A percentile compares a stretch with the other conserved stretches of the same genome.
These are phyloP conservation scores for Kradibia gibbosae DNA, from an alignment of 1,140 invertebrate species.

Conservation along the genomic window DNA sequence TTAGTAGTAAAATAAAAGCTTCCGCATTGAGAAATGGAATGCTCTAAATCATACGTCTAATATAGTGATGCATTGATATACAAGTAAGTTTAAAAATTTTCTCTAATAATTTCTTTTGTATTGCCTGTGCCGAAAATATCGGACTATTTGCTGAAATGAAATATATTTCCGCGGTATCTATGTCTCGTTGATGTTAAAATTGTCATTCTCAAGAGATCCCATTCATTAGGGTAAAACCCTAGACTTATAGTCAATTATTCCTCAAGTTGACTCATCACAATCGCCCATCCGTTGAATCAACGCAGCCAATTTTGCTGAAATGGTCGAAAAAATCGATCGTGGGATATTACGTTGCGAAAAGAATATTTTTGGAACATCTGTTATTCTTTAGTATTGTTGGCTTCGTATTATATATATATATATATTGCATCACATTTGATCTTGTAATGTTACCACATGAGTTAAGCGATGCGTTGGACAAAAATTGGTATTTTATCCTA, in stretches of 20 bases:
- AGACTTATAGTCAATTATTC: conserved; percentile 36
- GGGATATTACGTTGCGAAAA: background rate
- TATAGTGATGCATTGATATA: no score
- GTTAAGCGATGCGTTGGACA: no score
- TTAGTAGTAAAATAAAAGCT: no score
- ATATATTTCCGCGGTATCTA: background rate
- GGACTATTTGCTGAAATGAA: no score
- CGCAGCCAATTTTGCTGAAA: background rate
- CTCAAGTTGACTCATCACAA: conserved; percentile 19
- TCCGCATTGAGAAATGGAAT: no score
- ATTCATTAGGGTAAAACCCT: conserved; percentile 34
- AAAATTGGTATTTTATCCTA: no score
- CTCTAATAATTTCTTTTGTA: no score
- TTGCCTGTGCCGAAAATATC: no score
- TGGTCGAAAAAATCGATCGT: background rate
- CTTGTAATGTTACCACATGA: no score
- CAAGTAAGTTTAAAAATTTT: no score
- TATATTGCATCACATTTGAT: no score
- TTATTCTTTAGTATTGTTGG: background rate
- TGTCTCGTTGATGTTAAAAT: background rate
- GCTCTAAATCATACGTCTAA: no score
- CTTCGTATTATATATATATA: background rate
- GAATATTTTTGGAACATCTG: background rate
- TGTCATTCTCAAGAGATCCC: background rate
- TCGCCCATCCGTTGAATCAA: background rate